These are phyloP conservation scores for Oreocharis arfaki DNA, from an alignment of 2,113 vertebrate species.

Conservation along the genomic window DNA sequence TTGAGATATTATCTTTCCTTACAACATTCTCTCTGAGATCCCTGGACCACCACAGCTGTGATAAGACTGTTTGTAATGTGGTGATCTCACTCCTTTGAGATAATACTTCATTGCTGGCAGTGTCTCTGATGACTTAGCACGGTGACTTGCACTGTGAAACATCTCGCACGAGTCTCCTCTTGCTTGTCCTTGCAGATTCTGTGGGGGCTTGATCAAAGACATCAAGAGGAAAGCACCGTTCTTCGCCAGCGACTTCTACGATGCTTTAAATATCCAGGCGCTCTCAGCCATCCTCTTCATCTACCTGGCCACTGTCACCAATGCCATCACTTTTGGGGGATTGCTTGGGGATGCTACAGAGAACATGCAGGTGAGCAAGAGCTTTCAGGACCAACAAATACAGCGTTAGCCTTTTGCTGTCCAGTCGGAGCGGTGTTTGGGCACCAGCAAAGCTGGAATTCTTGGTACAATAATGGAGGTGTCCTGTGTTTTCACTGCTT, in stretches of 20 bases:
- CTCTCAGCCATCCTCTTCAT: constrained; percentile 95
- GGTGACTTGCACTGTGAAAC: neutral
- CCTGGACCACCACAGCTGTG: neutral
- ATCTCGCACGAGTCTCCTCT: neutral
- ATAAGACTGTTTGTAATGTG: neutral
- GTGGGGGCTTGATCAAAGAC: constrained; percentile 93
- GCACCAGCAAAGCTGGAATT: neutral
- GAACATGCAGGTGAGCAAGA: constrained; percentile 93
- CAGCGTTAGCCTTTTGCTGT: neutral
- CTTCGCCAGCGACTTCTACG: constrained; percentile 92
- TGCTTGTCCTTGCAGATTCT: constrained; percentile 78
- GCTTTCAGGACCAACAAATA: neutral
- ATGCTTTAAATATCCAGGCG: constrained; percentile 92
- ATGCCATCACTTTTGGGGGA: constrained; percentile 97
- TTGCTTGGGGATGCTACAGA: constrained; percentile 95
- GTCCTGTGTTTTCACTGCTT: neutral
- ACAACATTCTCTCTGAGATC: neutral
- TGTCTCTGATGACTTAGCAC: neutral
- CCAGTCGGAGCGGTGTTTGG: neutral
- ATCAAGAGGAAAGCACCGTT: constrained; percentile 94
- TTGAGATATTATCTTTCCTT: neutral
- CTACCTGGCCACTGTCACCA: constrained; percentile 96
- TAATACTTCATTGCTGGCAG: neutral
- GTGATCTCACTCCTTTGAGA: neutral
- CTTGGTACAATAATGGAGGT: neutral